Conservation (phyloP, 35 echinoderm and acorn worm species). For the Lytechinus pictus region DNA sequence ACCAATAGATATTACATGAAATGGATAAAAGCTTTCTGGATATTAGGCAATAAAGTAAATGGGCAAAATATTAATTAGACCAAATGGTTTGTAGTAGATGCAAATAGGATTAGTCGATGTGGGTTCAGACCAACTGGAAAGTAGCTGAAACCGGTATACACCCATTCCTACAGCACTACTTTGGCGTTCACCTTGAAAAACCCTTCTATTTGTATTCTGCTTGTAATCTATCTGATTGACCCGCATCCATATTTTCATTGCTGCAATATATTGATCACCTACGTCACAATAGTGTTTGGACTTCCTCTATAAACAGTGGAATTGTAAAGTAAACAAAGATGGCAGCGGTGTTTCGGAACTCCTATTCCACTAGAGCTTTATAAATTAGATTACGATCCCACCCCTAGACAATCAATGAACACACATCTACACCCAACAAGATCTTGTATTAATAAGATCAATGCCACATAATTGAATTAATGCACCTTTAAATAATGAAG, state of each 20-base stretch:
- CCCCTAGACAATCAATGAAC: neutral
- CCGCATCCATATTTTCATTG: neutral
- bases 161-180: neutral
- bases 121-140: too few species aligned
- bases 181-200: neutral
- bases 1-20: too few species aligned
- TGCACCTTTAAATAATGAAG: neutral
- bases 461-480: neutral
- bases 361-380: neutral
- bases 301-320: neutral
- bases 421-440: neutral
- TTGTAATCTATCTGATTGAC: neutral
- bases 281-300: neutral
- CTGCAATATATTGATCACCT: neutral
- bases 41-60: too few species aligned
- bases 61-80: too few species aligned
- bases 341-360: neutral
- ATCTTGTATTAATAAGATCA: neutral
- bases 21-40: too few species aligned
- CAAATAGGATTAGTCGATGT: too few species aligned
- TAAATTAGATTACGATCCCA: neutral
- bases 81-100: too few species aligned
- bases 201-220: neutral
- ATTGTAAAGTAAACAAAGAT: neutral
- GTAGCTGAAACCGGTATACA: too few species aligned